A percentile compares a stretch with the other conserved stretches of the same genome.
These are phyloP conservation scores for Eutrigla gurnardus DNA, from an alignment of 2,797 vertebrate species.

Conservation along the genomic window DNA sequence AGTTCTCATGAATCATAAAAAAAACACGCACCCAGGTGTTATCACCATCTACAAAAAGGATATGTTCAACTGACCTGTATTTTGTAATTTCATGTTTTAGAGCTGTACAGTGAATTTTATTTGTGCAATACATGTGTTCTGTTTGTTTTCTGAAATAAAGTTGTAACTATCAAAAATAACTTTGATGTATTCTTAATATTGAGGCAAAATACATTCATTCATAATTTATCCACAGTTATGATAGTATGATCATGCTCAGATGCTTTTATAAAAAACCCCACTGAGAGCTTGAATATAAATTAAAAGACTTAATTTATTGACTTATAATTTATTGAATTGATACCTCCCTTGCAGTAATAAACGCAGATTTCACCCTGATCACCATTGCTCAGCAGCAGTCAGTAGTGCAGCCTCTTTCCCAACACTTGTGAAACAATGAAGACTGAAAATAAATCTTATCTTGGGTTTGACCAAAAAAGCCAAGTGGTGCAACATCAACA, in stretches of 20 bases:
- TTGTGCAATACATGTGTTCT: slow-evolving; percentile 29
- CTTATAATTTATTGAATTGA: neutral
- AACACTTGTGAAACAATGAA: neutral
- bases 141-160: slow-evolving; percentile 27
- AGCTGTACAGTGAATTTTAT: neutral
- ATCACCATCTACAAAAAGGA: neutral
- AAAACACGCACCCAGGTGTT: neutral
- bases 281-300: neutral
- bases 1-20: neutral
- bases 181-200: neutral
- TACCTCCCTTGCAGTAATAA: neutral
- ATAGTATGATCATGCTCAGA: slow-evolving; percentile 3
- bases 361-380: neutral
- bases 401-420: neutral
- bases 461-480: neutral
- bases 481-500: neutral
- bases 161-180: neutral
- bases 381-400: neutral
- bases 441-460: neutral
- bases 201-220: neutral
- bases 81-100: slow-evolving; percentile 6
- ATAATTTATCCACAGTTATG: neutral
- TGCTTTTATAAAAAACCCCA: neutral
- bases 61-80: neutral
- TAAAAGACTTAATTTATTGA: neutral